Percentiles rank a stretch among this genome's conserved stretches.
phyloP scores from a whole-genome alignment of 1,140 invertebrate genomes.

The Mycetomoellerius zeteki region DNA sequence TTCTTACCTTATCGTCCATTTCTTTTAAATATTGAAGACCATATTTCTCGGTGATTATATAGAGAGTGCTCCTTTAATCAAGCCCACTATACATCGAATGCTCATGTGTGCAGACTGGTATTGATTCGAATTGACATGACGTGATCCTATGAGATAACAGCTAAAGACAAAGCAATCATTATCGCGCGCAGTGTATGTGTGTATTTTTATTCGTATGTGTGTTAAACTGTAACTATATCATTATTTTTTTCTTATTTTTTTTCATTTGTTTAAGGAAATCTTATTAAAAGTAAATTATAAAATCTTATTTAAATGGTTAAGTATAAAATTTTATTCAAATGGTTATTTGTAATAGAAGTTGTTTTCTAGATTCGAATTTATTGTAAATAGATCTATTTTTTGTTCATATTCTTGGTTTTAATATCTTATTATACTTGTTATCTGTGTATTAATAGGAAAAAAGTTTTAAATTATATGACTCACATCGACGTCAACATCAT shows the following conservation, averaged over 20 bases:
- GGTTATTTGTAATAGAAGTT: too few relatives aligned
- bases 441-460: background rate
- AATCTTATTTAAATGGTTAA: slow-evolving; percentile 16
- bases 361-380: background rate
- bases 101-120: slow-evolving; percentile 21
- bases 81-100: slow-evolving; percentile 3
- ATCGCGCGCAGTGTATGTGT: background rate
- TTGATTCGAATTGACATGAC: slow-evolving; percentile 48
- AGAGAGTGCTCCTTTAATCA: slow-evolving; percentile 25
- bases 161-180: slow-evolving; percentile 42
- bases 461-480: background rate
- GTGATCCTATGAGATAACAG: slow-evolving; percentile 31
- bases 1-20: background rate
- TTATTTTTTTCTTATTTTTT: background rate
- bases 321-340: too few relatives aligned
- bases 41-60: slow-evolving; percentile 27
- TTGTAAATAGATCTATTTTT: background rate
- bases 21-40: background rate
- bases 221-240: background rate
- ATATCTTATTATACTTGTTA: background rate
- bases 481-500: background rate
- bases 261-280: background rate
- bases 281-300: background rate
- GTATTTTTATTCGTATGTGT: background rate
- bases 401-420: background rate